Base-by-base conservation (phyloP, 2,113 vertebrate genomes). In the Microcebus lehilahytsara region DNA sequence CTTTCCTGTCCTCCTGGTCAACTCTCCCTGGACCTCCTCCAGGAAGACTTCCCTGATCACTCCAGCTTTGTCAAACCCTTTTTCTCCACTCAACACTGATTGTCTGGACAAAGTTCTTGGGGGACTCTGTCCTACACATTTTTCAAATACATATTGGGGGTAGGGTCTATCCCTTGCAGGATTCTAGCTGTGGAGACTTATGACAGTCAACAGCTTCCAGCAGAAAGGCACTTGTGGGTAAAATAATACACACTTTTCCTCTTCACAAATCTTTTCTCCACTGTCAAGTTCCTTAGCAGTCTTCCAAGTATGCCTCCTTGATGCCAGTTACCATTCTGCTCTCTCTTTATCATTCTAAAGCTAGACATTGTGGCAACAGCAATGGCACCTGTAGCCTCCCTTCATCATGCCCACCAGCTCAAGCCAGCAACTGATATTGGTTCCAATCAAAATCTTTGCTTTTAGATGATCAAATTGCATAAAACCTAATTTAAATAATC, bases 371-470 rank as follows among this genome's bases (percentile, higher is more conserved):
- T 62, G 27, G 49, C 74, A 75, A 71, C 1, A 71, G 32, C 12
- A 58, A 14, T 20, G 64, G 7, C 34, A 46, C 42, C 23, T 6
- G 32, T 3, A 27, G 5, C 64, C n/a, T 75, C 19, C 12, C 78
- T 56, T 77, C 53, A 25, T 60, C 10, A 9, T 10, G 40, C 30
- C n/a, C n/a, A 14, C 40, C 62, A 72, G 64, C 64, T 42, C 74
- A 32, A 60, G 34, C 32, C 9, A 42, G 17, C 56, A 64, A 9
- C 19, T 71, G 92, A 79, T 32, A 95, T 85, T 62, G 69, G n/a
- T 78, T 83, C 51, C 78, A 13, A 51, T 74, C 42, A 56, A 94
- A 96, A 88, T 90, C 72, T 93, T 93, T 85, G 30, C 80, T 95
- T 98, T 85, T 74, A 77, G 46, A 62, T 77, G 20, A 74, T 60